A percentile compares a stretch with the other conserved stretches of the same genome.
These are phyloP conservation scores for Holothuria leucospilota DNA, from an alignment of 53 echinoderm and acorn worm genomes.

Conservation along the genomic window DNA sequence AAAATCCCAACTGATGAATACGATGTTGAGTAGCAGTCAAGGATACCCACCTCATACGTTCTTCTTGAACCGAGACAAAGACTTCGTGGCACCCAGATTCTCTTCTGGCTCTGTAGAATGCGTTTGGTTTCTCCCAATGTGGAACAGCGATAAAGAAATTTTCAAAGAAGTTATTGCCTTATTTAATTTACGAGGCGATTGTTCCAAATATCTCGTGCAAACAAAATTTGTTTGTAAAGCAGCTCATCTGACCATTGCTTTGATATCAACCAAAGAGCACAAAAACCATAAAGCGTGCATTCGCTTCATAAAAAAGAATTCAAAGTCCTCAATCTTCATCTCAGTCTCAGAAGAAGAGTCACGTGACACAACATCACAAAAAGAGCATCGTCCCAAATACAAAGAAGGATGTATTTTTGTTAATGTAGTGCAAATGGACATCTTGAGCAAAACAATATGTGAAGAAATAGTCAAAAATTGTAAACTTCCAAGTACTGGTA, in stretches of 20 bases:
- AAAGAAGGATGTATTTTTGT: conserved; percentile 29
- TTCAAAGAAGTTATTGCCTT: conserved; percentile 24
- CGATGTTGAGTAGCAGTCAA: conserved; percentile 25
- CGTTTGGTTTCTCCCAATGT: conserved; percentile 26
- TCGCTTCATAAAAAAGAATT: neutral
- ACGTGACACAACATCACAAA: neutral
- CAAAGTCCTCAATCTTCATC: neutral
- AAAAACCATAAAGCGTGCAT: neutral
- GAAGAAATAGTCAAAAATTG: no score
- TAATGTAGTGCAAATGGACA: conserved; percentile 14
- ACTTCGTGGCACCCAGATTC: conserved; percentile 4
- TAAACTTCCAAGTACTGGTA: no score
- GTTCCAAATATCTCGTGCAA: conserved; percentile 1
- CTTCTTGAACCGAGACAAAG: conserved; percentile 28
- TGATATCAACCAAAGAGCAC: conserved; percentile 17
- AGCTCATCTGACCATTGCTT: conserved; percentile 16
- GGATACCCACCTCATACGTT: conserved; percentile 17
- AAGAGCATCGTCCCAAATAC: neutral
- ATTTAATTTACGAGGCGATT: conserved; percentile 32
- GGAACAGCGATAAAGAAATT: conserved; percentile 11
- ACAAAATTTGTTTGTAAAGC: conserved; percentile 32
- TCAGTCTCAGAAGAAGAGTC: conserved; percentile 10
- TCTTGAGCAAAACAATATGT: conserved; percentile 9
- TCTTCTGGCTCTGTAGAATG: conserved; percentile 27
- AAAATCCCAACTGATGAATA: conserved; percentile 24